These are phyloP conservation scores for Serranus cabrilla DNA, from an alignment of 2,797 vertebrate genomes.

Conservation along the genomic window DNA sequence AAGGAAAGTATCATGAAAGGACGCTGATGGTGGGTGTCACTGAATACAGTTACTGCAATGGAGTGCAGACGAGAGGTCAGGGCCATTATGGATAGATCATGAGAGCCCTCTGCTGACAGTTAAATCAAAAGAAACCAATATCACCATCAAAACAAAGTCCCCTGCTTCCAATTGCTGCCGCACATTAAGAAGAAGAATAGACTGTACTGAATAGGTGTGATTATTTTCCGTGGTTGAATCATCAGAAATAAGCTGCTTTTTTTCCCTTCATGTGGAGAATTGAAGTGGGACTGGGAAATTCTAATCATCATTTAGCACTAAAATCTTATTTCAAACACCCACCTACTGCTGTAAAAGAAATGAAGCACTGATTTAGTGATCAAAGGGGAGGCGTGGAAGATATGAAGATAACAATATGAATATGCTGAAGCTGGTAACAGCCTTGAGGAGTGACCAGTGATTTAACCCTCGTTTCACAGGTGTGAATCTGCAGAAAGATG, in stretches of 20 bases:
- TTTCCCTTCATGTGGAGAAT: slow-evolving; percentile 7
- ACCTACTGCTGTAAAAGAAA: slow-evolving; percentile 50
- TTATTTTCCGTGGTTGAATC: slow-evolving; percentile 44
- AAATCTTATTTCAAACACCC: slow-evolving; percentile 56
- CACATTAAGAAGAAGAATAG: slow-evolving; percentile 45
- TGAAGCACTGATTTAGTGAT: slow-evolving; percentile 50
- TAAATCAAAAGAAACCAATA: slow-evolving; percentile 64
- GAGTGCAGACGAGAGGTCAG: slow-evolving; percentile 65
- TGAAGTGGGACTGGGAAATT: slow-evolving; percentile 31
- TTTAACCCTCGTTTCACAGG: slow-evolving; percentile 2
- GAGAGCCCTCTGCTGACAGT: slow-evolving; percentile 79
- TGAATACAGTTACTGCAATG: slow-evolving; percentile 45
- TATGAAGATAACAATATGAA: slow-evolving; percentile 38
- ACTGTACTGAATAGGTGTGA: slow-evolving; percentile 42
- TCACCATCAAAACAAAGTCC: slow-evolving; percentile 33
- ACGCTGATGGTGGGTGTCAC: slow-evolving; percentile 47
- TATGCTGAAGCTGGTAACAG: neutral
- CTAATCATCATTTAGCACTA: slow-evolving; percentile 51
- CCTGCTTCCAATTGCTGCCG: slow-evolving; percentile 11
- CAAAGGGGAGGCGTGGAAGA: slow-evolving; percentile 32
- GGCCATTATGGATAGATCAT: slow-evolving; percentile 65
- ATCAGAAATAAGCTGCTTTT: slow-evolving; percentile 41
- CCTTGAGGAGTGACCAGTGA: slow-evolving; percentile 17
- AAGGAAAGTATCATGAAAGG: slow-evolving; percentile 53
- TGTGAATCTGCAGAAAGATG: neutral